These are phyloP conservation scores for Anhinga rufa DNA, from an alignment of 2,113 vertebrate genomes.

Conservation along the genomic window DNA sequence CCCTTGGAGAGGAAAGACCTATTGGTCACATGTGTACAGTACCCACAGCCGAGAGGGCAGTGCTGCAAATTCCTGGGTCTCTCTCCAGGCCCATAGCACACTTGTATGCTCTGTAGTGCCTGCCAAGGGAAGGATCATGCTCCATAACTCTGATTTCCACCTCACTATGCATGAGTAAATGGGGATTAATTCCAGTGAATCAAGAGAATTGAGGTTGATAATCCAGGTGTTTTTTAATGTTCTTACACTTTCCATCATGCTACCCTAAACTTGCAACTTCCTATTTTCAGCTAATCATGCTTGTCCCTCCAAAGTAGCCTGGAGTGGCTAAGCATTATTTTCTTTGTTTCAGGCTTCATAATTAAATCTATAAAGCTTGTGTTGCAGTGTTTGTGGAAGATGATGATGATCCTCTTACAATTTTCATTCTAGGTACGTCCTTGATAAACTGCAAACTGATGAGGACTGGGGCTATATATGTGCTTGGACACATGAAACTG, in stretches of 20 bases:
- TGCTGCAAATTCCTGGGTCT: background rate
- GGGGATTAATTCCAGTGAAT: background rate
- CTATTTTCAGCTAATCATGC: background rate
- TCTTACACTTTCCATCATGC: background rate
- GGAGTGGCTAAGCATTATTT: background rate
- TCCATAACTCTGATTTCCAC: background rate
- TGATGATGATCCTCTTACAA: background rate
- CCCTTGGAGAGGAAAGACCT: background rate
- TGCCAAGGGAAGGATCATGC: background rate
- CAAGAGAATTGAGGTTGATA: background rate
- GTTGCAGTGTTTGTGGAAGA: background rate
- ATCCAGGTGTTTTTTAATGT: background rate
- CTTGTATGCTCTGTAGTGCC: background rate
- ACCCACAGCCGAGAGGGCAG: background rate
- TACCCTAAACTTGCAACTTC: background rate
- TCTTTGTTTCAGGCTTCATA: background rate
- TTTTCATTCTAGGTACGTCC: background rate
- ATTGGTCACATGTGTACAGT: background rate
- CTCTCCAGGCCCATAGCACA: background rate
- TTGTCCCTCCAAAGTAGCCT: background rate
- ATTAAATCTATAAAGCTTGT: background rate
- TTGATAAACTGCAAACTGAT: background rate
- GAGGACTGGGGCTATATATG: background rate
- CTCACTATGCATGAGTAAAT: background rate
- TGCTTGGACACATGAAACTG: background rate